Evolutionary conservation across 2,113 vertebrate species (phyloP).

Genomic region (Oreotragus oreotragus): DNA sequence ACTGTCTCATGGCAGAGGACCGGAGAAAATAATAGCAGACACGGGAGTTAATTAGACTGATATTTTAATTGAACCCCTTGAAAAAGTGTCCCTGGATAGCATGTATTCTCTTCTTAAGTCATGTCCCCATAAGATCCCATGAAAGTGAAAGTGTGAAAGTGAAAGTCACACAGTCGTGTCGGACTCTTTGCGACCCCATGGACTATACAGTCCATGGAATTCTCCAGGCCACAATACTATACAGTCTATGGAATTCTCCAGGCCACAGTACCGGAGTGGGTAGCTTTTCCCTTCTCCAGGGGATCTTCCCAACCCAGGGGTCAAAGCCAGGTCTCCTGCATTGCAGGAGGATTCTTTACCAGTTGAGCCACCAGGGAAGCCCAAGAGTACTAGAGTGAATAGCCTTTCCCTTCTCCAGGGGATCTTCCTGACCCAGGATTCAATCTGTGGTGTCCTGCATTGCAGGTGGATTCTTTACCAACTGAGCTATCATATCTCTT

Average conservation of each 20-base stretch:
- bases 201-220: background rate
- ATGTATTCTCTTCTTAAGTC: background rate
- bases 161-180: fast-evolving
- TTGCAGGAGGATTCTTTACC: background rate
- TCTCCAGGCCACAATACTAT: background rate
- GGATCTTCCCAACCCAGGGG: background rate
- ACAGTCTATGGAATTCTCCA: background rate
- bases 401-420: background rate
- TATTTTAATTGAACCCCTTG: background rate
- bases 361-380: background rate
- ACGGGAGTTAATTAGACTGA: background rate
- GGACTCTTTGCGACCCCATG: background rate
- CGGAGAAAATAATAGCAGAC: background rate
- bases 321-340: background rate
- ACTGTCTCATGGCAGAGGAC: background rate
- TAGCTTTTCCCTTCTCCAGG: background rate
- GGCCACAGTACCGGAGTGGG: fast-evolving
- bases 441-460: background rate
- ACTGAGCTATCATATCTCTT: background rate
- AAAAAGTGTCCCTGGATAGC: background rate
- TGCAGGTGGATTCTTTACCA: background rate
- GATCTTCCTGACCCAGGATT: background rate
- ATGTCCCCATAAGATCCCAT: too few species aligned
- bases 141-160: background rate
- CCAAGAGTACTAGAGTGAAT: background rate